Percentiles rank a stretch among this genome's conserved stretches.
Conservation (phyloP, 2,888 invertebrate genomes). For the Gymnocheta viridis region DNA sequence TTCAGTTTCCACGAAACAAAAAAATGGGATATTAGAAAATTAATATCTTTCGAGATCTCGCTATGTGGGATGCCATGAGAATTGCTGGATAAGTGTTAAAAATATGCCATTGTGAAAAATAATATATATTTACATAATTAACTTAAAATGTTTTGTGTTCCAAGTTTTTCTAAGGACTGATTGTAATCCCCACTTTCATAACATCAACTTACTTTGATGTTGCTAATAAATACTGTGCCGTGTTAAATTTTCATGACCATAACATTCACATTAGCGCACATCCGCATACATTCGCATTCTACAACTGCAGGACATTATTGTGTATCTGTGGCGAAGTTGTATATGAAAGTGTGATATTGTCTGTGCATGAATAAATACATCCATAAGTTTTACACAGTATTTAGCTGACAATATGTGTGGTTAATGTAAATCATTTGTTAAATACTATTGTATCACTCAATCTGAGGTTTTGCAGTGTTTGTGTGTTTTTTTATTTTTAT, state of each 20-base stretch:
- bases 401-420: conserved; percentile 60
- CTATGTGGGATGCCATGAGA: too few relatives aligned
- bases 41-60: too few relatives aligned
- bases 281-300: background rate
- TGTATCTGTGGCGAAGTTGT: background rate
- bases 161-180: too few relatives aligned
- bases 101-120: too few relatives aligned
- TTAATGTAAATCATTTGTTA: conserved; percentile 68
- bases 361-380: background rate
- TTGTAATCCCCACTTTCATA: too few relatives aligned
- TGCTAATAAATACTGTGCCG: too few relatives aligned
- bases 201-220: too few relatives aligned
- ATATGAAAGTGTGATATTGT: background rate
- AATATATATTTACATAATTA: too few relatives aligned
- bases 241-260: background rate
- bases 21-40: too few relatives aligned
- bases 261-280: background rate
- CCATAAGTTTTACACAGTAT: conserved; percentile 31
- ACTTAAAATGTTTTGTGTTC: too few relatives aligned
- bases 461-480: conserved; percentile 50
- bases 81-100: too few relatives aligned
- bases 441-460: conserved; percentile 62
- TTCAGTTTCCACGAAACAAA: too few relatives aligned
- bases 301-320: conserved; percentile 1
- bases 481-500: conserved; percentile 10